Evolutionary conservation across 1,140 invertebrate species (phyloP).

Genomic region (Solenopsis fugax): DNA sequence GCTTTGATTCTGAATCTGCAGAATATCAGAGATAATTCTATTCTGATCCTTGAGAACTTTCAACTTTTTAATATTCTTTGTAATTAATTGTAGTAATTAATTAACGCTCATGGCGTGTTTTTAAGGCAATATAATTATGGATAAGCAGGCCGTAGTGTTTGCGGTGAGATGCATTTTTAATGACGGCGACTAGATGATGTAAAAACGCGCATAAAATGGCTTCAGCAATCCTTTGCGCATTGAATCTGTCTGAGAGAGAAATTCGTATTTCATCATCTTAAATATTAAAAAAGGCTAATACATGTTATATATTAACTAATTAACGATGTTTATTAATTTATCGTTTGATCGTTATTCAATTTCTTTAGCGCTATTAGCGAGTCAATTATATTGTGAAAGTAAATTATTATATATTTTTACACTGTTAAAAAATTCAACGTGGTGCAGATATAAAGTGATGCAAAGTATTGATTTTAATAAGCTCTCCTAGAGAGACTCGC

Average conservation of each 20-base stretch:
- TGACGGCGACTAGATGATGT: not conserved
- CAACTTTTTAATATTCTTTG: not conserved
- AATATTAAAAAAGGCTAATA: not conserved
- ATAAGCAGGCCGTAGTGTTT: not conserved
- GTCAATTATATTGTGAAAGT: not conserved
- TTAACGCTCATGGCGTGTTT: not conserved
- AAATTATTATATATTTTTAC: no score
- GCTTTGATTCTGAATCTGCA: not conserved
- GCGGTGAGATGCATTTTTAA: slow-evolving; percentile 15
- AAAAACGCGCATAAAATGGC: not conserved
- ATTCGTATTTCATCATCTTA: not conserved
- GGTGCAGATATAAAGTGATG: not conserved
- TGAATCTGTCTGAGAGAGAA: not conserved
- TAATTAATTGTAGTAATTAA: slow-evolving; percentile 18
- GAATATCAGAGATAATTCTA: not conserved
- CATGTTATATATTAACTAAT: not conserved
- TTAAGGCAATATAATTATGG: not conserved
- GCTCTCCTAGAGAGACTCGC: not conserved
- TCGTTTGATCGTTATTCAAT: slow-evolving; percentile 10
- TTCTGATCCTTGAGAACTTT: not conserved
- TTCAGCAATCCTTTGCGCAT: not conserved
- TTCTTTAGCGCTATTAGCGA: not conserved
- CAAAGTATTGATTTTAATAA: slow-evolving; percentile 6
- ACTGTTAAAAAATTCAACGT: not conserved
- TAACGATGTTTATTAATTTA: slow-evolving; percentile 22